phyloP scores from a whole-genome alignment of 2,113 vertebrate species.

The Pristiophorus japonicus region DNA sequence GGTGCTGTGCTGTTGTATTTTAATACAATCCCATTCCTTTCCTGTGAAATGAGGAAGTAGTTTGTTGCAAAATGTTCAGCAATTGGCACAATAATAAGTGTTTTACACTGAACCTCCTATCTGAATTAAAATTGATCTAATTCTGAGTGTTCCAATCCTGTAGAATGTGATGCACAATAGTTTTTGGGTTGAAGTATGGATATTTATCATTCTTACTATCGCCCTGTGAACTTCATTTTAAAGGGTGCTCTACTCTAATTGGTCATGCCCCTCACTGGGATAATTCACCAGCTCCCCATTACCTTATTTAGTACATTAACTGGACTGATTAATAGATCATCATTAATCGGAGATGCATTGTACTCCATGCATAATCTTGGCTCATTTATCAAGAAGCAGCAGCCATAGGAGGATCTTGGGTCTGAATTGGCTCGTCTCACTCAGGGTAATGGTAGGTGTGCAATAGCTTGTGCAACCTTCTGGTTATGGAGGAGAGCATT shows the following conservation, averaged over 20 bases:
- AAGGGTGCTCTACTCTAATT: not conserved
- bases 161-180: not conserved
- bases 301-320: not conserved
- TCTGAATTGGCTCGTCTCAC: not conserved
- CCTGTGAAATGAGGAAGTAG: not conserved
- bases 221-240: not conserved
- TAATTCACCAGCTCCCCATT: not conserved
- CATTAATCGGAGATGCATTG: not conserved
- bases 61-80: not conserved
- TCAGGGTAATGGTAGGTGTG: no score
- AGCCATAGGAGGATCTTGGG: no score
- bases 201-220: not conserved
- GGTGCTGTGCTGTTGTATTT: not conserved
- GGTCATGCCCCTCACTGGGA: no score
- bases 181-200: not conserved
- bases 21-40: not conserved
- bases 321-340: not conserved
- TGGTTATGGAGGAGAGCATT: no score
- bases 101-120: not conserved
- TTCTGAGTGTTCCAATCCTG: not conserved
- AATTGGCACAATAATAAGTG: not conserved
- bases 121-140: not conserved
- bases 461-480: no score
- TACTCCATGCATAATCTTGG: not conserved
- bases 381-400: not conserved